phyloP scores from a whole-genome alignment of 2,888 invertebrate species.

The Trissoscelio sp. region DNA sequence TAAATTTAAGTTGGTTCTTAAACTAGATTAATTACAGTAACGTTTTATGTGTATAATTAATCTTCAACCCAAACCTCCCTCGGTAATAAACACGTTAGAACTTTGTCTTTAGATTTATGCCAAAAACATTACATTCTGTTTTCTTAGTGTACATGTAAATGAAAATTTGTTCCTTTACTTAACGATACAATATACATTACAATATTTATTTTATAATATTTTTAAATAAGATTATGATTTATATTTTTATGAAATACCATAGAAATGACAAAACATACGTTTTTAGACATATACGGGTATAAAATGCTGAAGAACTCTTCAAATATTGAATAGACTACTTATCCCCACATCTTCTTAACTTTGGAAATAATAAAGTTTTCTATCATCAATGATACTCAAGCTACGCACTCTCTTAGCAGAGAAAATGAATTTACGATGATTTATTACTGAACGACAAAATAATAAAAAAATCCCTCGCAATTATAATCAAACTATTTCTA shows the following conservation, averaged over 20 bases:
- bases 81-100: neutral
- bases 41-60: neutral
- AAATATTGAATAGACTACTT: too few species aligned
- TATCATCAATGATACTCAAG: too few species aligned
- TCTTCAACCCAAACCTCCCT: neutral
- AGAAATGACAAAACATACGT: too few species aligned
- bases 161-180: neutral
- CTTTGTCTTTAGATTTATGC: neutral
- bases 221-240: too few species aligned
- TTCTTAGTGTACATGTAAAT: neutral
- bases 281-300: too few species aligned
- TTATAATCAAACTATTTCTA: neutral
- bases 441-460: neutral
- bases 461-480: neutral
- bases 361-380: too few species aligned
- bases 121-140: constrained; percentile 1
- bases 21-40: neutral
- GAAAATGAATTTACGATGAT: neutral
- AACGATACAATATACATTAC: too few species aligned
- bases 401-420: too few species aligned
- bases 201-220: too few species aligned
- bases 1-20: constrained; percentile 1
- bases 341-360: too few species aligned
- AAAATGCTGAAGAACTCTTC: too few species aligned
- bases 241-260: too few species aligned